Evolutionary conservation across 2,888 invertebrate species (phyloP).

Genomic region (Pterobdella sp.): DNA sequence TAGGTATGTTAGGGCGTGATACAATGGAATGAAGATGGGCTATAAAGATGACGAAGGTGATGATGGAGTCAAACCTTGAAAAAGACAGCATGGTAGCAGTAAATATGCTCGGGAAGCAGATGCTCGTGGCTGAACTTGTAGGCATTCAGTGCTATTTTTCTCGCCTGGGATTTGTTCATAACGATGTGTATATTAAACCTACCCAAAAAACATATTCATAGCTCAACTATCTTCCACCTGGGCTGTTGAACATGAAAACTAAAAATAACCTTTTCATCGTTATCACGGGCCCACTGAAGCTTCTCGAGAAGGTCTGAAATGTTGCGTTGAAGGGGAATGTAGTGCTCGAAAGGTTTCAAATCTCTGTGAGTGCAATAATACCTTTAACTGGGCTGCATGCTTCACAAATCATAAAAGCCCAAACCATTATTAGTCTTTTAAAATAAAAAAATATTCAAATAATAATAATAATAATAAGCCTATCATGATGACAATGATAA

Average conservation of each 20-base stretch:
- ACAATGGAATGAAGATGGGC: not conserved
- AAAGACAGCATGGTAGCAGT: slow-evolving; percentile 75
- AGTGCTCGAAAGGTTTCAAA: slow-evolving; percentile 70
- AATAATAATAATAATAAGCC: not conserved
- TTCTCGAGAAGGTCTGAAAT: slow-evolving; percentile 71
- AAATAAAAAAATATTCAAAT: not conserved
- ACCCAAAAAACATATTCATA: not conserved
- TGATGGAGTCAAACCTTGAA: slow-evolving; percentile 57
- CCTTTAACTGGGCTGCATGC: not conserved
- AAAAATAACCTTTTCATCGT: slow-evolving; percentile 48
- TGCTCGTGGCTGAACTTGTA: slow-evolving; percentile 64
- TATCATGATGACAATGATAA: not conserved
- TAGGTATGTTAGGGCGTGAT: not conserved
- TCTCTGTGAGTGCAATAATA: slow-evolving; percentile 48
- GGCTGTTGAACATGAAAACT: too few species aligned
- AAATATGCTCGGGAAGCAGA: slow-evolving; percentile 72
- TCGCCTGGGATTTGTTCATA: slow-evolving; percentile 40
- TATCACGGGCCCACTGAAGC: slow-evolving; percentile 53
- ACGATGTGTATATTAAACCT: slow-evolving; percentile 30
- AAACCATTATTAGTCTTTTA: not conserved
- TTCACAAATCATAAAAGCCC: not conserved
- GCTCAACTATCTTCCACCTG: not conserved
- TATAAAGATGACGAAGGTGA: not conserved
- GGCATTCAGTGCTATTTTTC: slow-evolving; percentile 45
- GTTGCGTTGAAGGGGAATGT: slow-evolving; percentile 70